Evolutionary conservation across 2,113 vertebrate species (phyloP), one percentile per base, ranked within the genome.

Genomic region (Lepisosteus osseus): DNA sequence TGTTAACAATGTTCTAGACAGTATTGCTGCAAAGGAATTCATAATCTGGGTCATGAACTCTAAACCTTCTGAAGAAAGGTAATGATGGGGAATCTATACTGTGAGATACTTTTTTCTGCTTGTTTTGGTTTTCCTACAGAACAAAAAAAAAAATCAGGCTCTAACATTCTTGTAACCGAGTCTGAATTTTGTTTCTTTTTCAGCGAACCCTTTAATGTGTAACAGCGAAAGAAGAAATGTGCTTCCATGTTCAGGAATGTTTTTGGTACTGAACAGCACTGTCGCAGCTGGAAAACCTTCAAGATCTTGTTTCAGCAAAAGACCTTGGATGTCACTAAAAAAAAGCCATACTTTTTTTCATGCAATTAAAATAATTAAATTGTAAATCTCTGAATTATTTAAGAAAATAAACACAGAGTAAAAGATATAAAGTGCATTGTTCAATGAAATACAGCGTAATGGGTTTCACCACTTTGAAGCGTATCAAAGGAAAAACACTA

Each of bases 41-140:
- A 89, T 99, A 85, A 94, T 94, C 68, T 99, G 97, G 97, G 86
- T 99, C 86, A 94, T 99, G 88, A 93, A 92, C 78, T 94, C 93
- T 65, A 95, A 95, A 84, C 87, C 95, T 45, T 94, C 93, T 68
- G 86, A 84, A 69, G 56, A 84, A 66, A 90, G 84, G 88, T 86
- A 84, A 75, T 40, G 1, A 9, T 15, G 47, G 9, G 29, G 47
- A 51, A 5, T 51, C 57, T 3, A 59, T 6, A 59, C 57, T 59
- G 12, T 59, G 57, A 59, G 14, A 59, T 59, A n/a, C 14, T 51
- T 51, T 29, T 29, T 29, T 29, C 29, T 29, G 29, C 29, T 29
- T 29, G 29, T 29, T 29, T 29, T 29, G 29, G 29, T 29, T 29
- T 29, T 29, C 29, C 29, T 29, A 29, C 29, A 29, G 29, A 29